Percentiles rank a stretch among this genome's conserved stretches.
phyloP scores from a whole-genome alignment of 2,888 invertebrate genomes.

The Capitulum mitella region DNA sequence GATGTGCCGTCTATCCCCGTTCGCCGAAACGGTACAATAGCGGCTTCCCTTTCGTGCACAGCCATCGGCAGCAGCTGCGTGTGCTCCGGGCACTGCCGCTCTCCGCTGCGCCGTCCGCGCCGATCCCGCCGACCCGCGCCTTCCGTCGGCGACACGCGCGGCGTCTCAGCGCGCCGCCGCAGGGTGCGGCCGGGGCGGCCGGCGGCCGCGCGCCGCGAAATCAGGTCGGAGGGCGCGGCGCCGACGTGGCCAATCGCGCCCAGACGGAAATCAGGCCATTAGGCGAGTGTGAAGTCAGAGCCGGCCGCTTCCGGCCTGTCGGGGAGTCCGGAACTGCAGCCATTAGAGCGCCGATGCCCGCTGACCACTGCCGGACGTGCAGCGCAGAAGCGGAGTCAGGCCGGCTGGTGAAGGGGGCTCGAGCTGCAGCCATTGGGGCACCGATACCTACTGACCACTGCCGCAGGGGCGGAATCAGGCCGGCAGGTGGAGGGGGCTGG shows the following conservation, averaged over 20 bases:
- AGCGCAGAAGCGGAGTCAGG: not conserved
- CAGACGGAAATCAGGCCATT: not conserved
- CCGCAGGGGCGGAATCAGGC: not conserved
- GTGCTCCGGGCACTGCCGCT: too few species aligned
- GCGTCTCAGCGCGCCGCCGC: too few species aligned
- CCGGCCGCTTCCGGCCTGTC: not conserved
- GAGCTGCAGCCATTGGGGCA: not conserved
- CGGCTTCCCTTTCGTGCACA: too few species aligned
- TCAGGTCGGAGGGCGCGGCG: not conserved
- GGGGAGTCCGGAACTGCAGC: not conserved
- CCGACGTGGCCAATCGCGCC: not conserved
- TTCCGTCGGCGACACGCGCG: too few species aligned
- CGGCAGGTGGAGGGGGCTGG: not conserved
- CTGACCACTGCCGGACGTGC: not conserved
- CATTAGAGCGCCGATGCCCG: not conserved
- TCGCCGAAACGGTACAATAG: too few species aligned
- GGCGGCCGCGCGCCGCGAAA: not conserved
- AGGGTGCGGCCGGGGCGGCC: too few species aligned
- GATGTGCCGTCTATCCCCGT: too few species aligned
- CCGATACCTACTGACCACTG: not conserved
- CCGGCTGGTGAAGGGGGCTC: not conserved
- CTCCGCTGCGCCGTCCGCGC: too few species aligned
- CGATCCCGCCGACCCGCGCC: too few species aligned
- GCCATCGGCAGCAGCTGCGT: too few species aligned
- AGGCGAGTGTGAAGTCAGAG: not conserved